Evolutionary conservation across 2,797 vertebrate genomes (phyloP).

Genomic region (Numenius phaeopus): DNA sequence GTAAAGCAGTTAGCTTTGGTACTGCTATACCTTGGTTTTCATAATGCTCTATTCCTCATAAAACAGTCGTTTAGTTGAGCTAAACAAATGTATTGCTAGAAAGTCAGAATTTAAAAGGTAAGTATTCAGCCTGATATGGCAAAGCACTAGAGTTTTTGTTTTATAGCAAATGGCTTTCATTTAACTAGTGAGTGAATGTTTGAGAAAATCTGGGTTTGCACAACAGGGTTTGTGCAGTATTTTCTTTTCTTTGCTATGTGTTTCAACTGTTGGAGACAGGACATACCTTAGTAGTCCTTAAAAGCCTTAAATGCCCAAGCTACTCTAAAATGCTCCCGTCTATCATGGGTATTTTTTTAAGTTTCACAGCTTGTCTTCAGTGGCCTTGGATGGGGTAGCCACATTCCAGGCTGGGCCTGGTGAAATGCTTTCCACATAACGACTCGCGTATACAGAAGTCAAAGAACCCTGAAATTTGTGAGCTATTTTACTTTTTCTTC

Average conservation of each 20-base stretch:
- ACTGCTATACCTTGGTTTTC: not conserved
- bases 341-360: not conserved
- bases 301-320: not conserved
- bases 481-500: not conserved
- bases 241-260: not conserved
- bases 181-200: not conserved
- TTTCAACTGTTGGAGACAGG: not conserved
- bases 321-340: not conserved
- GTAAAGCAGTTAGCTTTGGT: not conserved
- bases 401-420: not conserved
- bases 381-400: not conserved
- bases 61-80: not conserved
- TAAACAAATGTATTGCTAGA: not conserved
- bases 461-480: not conserved
- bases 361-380: not conserved
- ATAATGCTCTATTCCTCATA: not conserved
- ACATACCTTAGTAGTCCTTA: not conserved
- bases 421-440: not conserved
- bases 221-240: not conserved
- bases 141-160: not conserved
- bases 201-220: not conserved
- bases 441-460: not conserved
- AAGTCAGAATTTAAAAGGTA: not conserved
- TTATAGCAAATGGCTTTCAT: not conserved
- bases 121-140: not conserved